Conservation (phyloP, 2,888 invertebrate species). For the Dexiosoma caninum region DNA sequence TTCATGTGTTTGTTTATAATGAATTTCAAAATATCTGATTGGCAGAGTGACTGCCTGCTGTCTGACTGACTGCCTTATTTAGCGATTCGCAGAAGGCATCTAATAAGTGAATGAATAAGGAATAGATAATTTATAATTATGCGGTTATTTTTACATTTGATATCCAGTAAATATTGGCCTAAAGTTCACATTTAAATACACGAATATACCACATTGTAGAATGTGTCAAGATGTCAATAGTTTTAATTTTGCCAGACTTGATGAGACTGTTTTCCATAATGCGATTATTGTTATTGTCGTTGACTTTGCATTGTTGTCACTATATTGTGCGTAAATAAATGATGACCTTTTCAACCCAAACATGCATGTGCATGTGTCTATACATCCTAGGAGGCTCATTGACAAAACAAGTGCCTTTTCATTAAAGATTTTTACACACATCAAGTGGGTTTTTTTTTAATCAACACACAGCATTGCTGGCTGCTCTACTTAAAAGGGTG, state of each 20-base stretch:
- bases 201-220: neutral
- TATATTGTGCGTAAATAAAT: constrained; percentile 42
- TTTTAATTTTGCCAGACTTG: neutral
- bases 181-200: too few species aligned
- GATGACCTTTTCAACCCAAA: constrained; percentile 5
- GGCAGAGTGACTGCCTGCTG: constrained; percentile 2
- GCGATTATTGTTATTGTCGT: neutral
- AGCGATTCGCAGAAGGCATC: neutral
- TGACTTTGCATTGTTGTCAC: constrained; percentile 11
- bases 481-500: too few species aligned
- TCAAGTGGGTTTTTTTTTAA: too few species aligned
- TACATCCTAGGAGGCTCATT: neutral
- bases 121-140: constrained; percentile 48
- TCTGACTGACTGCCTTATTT: neutral
- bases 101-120: constrained; percentile 32
- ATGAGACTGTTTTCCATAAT: constrained; percentile 1
- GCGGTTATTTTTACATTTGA: constrained; percentile 32
- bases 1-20: neutral
- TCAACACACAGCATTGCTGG: too few species aligned
- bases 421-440: constrained; percentile 5
- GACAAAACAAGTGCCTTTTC: constrained; percentile 41
- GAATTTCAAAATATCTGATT: neutral
- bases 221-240: neutral
- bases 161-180: constrained; percentile 18
- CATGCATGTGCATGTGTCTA: neutral